Conservation (phyloP, 2,113 vertebrate species). For the Crotalus viridis region DNA sequence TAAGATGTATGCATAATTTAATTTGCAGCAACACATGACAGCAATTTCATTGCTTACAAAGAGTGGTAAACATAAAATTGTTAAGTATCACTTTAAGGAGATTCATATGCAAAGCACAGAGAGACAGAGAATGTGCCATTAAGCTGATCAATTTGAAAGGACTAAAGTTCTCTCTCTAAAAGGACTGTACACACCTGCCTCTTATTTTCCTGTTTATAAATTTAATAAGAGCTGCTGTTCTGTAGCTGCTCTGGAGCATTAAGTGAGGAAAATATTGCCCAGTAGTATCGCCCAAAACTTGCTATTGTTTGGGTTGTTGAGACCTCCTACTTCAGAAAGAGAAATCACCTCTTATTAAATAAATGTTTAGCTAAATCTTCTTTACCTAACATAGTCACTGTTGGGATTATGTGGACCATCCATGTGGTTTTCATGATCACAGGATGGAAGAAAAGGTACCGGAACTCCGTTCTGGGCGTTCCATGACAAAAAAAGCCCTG, state of each 20-base stretch:
- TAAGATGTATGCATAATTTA: neutral
- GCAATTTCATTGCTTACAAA: neutral
- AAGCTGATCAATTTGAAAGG: neutral
- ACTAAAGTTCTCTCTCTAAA: neutral
- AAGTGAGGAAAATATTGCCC: conserved; percentile 59
- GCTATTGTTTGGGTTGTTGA: conserved; percentile 66
- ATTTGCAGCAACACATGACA: neutral
- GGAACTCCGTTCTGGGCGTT: too few relatives aligned
- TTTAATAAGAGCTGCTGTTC: conserved; percentile 71
- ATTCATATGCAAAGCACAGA: neutral
- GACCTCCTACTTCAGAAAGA: conserved; percentile 36
- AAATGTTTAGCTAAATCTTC: neutral
- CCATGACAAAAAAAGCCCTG: too few relatives aligned
- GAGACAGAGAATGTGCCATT: neutral
- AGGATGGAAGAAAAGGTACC: neutral
- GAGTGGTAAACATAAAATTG: neutral
- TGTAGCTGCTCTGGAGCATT: conserved; percentile 22
- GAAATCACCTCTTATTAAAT: neutral
- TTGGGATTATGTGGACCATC: neutral
- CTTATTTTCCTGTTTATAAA: conserved; percentile 59
- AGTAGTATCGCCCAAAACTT: conserved; percentile 53
- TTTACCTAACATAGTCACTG: neutral
- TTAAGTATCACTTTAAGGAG: neutral
- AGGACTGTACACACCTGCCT: neutral
- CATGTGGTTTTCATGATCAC: neutral